phyloP scores from a whole-genome alignment of 2,113 vertebrate genomes.

The Alces alces region DNA sequence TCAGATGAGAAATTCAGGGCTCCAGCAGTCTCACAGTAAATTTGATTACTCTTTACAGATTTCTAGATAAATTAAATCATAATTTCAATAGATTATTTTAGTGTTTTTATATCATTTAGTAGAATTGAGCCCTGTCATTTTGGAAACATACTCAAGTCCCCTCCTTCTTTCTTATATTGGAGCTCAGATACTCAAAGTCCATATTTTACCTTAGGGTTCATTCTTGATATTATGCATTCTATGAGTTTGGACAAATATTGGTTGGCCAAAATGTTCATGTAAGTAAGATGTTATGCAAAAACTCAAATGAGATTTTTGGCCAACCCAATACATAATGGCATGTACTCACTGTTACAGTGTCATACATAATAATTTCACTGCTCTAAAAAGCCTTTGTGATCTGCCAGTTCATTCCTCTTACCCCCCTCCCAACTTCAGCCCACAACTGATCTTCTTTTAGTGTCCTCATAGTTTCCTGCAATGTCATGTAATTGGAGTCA shows the following conservation, averaged over 20 bases:
- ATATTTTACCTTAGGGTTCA: neutral
- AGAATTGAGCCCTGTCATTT: neutral
- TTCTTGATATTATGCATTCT: neutral
- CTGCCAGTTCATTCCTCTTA: neutral
- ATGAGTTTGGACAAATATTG: neutral
- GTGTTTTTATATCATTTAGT: neutral
- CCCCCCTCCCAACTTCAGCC: neutral
- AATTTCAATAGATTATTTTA: conserved; percentile 16
- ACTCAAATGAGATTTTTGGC: neutral
- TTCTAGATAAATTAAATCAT: conserved; percentile 42
- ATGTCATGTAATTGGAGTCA: neutral
- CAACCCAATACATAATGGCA: neutral
- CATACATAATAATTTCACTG: neutral
- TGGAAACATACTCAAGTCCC: conserved; percentile 8
- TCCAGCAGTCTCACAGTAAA: neutral
- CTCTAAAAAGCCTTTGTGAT: neutral
- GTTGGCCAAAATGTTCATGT: neutral
- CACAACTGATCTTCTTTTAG: neutral
- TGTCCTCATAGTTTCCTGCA: neutral
- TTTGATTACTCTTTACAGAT: neutral
- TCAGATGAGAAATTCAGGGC: neutral
- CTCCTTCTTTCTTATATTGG: neutral
- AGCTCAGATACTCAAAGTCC: neutral
- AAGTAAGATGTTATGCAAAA: neutral
- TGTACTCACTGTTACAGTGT: neutral